Evolutionary conservation across 2,113 vertebrate genomes (phyloP).

Genomic region (Prietella phreatophila): DNA sequence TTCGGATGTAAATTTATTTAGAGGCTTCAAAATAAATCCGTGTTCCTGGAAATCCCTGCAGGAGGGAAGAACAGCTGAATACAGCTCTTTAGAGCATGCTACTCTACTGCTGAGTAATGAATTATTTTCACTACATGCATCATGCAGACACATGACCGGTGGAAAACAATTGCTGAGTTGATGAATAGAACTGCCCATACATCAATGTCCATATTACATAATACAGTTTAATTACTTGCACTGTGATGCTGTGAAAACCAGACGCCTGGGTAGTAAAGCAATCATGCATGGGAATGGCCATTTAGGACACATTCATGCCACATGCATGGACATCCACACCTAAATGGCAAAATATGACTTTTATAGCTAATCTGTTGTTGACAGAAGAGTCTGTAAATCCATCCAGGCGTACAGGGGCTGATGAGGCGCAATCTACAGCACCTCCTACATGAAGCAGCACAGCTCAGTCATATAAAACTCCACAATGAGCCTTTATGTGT

Average conservation of each 20-base stretch:
- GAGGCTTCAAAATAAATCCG: slow-evolving; percentile 28
- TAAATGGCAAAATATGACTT: not conserved
- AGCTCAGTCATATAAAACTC: slow-evolving; percentile 29
- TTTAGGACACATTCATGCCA: not conserved
- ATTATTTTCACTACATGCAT: slow-evolving; percentile 28
- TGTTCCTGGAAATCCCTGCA: slow-evolving; percentile 38
- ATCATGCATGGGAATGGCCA: not conserved
- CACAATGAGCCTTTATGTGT: slow-evolving; percentile 44
- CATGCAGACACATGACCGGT: slow-evolving; percentile 30
- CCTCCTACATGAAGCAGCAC: slow-evolving; percentile 39
- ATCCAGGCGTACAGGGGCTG: slow-evolving; percentile 25
- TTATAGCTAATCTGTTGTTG: slow-evolving; percentile 11
- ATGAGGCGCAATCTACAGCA: slow-evolving; percentile 32
- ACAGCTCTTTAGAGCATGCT: slow-evolving; percentile 36
- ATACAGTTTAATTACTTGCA: not conserved
- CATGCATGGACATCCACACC: not conserved
- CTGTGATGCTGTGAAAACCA: not conserved
- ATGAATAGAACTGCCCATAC: not conserved
- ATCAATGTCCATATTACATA: not conserved
- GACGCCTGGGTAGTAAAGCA: not conserved
- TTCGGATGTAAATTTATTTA: slow-evolving; percentile 18
- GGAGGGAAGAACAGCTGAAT: slow-evolving; percentile 43
- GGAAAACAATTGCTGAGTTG: slow-evolving; percentile 12
- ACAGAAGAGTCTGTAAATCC: not conserved
- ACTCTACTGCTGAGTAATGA: slow-evolving; percentile 45